A percentile compares a stretch with the other conserved stretches of the same genome.
phyloP scores from a whole-genome alignment of 1,140 invertebrate species.

The Conus ventricosus region DNA sequence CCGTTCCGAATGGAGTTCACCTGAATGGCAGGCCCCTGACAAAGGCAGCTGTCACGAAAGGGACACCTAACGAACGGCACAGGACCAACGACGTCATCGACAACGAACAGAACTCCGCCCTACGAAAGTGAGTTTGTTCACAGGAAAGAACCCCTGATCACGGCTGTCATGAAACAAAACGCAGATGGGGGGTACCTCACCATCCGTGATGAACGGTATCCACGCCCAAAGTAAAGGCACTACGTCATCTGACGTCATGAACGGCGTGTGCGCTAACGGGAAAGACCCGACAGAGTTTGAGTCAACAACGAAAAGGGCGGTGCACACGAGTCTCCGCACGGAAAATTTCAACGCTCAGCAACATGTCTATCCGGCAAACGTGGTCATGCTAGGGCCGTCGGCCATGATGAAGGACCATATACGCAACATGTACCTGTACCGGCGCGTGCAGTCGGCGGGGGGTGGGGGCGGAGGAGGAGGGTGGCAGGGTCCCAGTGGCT shows the following conservation, averaged over 20 bases:
- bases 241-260: not conserved
- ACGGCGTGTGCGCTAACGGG: not conserved
- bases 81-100: not conserved
- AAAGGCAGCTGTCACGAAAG: not conserved
- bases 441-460: not conserved
- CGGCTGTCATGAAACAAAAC: too few species aligned
- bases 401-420: not conserved
- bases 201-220: not conserved
- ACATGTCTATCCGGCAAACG: not conserved
- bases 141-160: too few species aligned
- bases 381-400: not conserved
- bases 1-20: not conserved
- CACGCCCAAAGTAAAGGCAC: not conserved
- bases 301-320: too few species aligned
- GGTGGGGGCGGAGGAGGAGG: too few species aligned
- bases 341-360: not conserved
- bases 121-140: too few species aligned
- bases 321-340: not conserved
- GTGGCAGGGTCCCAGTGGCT: not conserved
- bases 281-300: not conserved
- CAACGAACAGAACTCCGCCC: too few species aligned
- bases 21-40: not conserved
- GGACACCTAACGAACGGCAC: not conserved
- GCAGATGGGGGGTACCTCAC: not conserved
- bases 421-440: not conserved